These are phyloP conservation scores for Salvelinus namaycush DNA, from an alignment of 2,113 vertebrate genomes.

Conservation along the genomic window DNA sequence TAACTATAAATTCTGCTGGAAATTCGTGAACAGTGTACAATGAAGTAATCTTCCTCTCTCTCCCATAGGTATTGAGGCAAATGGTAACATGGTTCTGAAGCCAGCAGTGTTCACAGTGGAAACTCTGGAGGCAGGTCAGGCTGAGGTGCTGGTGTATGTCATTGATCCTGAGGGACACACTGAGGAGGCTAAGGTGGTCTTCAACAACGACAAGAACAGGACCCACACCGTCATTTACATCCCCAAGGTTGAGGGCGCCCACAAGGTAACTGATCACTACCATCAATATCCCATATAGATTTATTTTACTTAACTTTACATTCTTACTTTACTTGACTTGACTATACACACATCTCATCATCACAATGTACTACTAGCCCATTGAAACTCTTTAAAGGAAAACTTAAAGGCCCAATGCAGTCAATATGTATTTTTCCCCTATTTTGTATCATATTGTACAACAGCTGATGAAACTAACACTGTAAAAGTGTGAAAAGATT, in stretches of 20 bases:
- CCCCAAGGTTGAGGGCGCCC: conserved; percentile 90
- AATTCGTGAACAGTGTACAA: no score
- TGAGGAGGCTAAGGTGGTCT: conserved; percentile 92
- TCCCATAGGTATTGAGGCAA: conserved; percentile 84
- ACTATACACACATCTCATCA: not conserved
- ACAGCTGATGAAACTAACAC: no score
- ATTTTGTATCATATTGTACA: no score
- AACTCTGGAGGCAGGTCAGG: conserved; percentile 83
- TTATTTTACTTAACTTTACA: no score
- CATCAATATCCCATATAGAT: no score
- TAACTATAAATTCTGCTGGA: no score
- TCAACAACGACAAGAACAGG: conserved; percentile 89
- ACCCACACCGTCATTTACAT: conserved; percentile 89
- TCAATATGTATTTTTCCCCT: no score
- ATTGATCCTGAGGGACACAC: conserved; percentile 95
- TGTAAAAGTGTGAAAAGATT: no score
- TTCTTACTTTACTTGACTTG: no score
- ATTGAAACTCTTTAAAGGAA: not conserved
- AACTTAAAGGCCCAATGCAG: no score
- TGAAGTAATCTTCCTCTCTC: not conserved
- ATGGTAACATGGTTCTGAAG: conserved; percentile 89
- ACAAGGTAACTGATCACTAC: conserved; percentile 78
- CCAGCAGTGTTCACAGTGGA: conserved; percentile 91
- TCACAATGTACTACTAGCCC: not conserved
- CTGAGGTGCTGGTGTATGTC: conserved; percentile 91